Base-by-base conservation (phyloP, 2,113 vertebrate species). In the Bettongia penicillata region DNA sequence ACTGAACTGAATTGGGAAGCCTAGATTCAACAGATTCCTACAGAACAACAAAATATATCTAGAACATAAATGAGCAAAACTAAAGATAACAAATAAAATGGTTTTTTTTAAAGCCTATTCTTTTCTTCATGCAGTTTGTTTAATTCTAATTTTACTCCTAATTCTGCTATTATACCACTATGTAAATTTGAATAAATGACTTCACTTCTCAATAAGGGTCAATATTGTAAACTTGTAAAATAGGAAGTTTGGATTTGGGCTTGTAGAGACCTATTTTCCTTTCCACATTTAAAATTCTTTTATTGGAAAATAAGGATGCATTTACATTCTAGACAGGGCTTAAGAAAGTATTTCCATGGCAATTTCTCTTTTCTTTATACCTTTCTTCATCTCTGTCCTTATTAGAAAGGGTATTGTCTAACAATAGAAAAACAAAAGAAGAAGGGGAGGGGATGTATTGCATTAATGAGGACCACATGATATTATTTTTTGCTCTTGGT, bases 401-500 rank as follows among this genome's bases (percentile, higher is more conserved):
- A 0, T 49, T 0, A 0, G 93, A 90, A 92, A 92, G n/a, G 84
- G 93, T 95, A 84, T 52, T 28, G 50, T 37, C 24, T 43, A 89
- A 96, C 84, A 91, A 95, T 97, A 95, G 96, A 95, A 91, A 93
- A 93, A 96, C n/a, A 43, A 84, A 84, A 84, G 4, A 37, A 84
- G 37, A 37, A 9, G 14, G 9, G 26, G 31, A 5, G 3, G 37
- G 10, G 16, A 4, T 84, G 6, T 43, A 43, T 23, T 84, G n/a
- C 19, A 22, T 84, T 84, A n/a, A 96, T 96, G 50, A 93, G 24
- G 23, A 52, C 47, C 19, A 95, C 84, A 90, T 1, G 91, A 51
- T 90, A 53, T 37, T 95, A 26, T 50, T 94, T 91, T 96, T 28
- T 94, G 89, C 3, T 3, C 96, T 95, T 94, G 97, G 95, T 97